A percentile compares a stretch with the other conserved stretches of the same genome.
These are phyloP conservation scores for Corydoras sp. DNA, from an alignment of 2,113 vertebrate genomes.

Conservation along the genomic window DNA sequence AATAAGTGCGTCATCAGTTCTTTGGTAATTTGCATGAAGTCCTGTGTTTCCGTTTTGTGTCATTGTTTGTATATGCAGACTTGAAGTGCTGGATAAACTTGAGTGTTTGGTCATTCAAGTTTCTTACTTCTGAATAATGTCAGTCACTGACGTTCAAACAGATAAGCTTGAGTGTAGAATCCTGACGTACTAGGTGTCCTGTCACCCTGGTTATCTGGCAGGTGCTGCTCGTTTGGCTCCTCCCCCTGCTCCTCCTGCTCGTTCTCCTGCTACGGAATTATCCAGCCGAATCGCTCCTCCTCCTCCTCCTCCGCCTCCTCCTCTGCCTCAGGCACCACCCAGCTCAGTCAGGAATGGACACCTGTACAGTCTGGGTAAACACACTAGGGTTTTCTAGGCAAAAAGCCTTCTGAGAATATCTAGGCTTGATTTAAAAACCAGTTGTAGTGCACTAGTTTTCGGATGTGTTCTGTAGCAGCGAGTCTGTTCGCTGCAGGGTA, in stretches of 20 bases:
- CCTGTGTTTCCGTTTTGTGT: neutral
- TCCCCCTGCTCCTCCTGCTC: constrained; percentile 84
- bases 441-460: too few relatives aligned
- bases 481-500: neutral
- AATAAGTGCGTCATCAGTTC: neutral
- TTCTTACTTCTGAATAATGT: neutral
- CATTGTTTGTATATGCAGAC: neutral
- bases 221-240: constrained; percentile 72
- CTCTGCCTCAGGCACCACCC: constrained; percentile 51
- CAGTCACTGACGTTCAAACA: too few relatives aligned
- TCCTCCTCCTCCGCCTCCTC: constrained; percentile 52
- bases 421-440: too few relatives aligned
- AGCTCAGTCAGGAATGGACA: constrained; percentile 69
- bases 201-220: constrained; percentile 7
- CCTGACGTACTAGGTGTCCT: neutral
- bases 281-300: constrained; percentile 65
- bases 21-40: neutral
- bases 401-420: too few relatives aligned
- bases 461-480: neutral
- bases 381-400: too few relatives aligned
- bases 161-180: neutral
- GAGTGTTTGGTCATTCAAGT: neutral
- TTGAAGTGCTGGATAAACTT: neutral
- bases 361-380: constrained; percentile 71
- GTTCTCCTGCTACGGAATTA: constrained; percentile 86